Base-by-base conservation (phyloP, 2,888 invertebrate genomes). In the Colostygia pectinataria region DNA sequence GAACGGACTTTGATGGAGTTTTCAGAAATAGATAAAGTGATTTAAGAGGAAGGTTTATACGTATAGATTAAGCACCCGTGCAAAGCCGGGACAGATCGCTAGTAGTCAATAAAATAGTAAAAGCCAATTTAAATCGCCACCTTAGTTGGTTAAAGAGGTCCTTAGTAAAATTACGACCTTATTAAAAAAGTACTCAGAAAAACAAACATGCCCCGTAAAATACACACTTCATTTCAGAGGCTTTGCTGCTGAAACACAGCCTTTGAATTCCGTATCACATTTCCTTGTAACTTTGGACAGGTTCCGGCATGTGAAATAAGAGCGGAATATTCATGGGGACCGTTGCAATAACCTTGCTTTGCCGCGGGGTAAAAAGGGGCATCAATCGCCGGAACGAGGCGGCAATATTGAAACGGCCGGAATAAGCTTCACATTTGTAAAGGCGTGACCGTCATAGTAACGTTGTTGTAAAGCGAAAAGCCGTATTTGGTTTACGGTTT, bases 241-340 rank as follows among this genome's bases (percentile, higher is more conserved):
- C 48, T 53, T 53, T 45, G 53, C 23, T 55, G 53, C 49, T 54
- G 53, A 55, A 57, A 54, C 50, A 46, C 34, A 39, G 43, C 52
- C 50, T 60, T 60, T 53, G 57, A 51, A 57, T 52, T 42, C 14
- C 52, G 47, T 41, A 51, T 50, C 44, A 49, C 57, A 57, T 56
- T 45, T 54, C 50, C 50, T 38, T 45, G 53, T 55, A 45, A 50
- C 44, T 53, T 52, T 13, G 55, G 48, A 52, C 59, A 49, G 54
- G 47, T 59, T 52, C 59, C 59, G 59, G 52, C 50, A 27, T 49
- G 25, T 49, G 55, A 48, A 45, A 53, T 51, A 54, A 49, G 52
- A 38, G 31, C 37, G 49, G 61, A 61, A 61, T 61, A 61, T 61
- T 61, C 58, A 61, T 58, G 51, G 37, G 55, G 46, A 44, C 52